These are phyloP conservation scores for Accipiter cooperii DNA, from an alignment of 2,113 vertebrate genomes.

Conservation along the genomic window DNA sequence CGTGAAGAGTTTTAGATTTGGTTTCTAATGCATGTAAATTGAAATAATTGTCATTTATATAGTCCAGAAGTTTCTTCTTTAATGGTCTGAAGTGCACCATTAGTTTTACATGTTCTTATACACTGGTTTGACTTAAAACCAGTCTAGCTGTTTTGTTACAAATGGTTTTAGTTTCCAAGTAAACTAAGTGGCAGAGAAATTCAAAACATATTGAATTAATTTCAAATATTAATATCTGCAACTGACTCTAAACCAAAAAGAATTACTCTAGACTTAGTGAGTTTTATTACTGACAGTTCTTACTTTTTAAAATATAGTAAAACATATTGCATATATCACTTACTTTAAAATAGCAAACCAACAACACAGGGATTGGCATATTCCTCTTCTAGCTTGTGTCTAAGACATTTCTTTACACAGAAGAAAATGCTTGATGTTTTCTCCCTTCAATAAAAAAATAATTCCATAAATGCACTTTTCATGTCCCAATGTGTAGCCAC, in stretches of 20 bases:
- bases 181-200: not conserved
- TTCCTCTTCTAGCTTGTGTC: not conserved
- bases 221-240: not conserved
- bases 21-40: not conserved
- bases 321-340: not conserved
- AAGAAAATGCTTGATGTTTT: not conserved
- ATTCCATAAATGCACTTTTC: not conserved
- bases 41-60: not conserved
- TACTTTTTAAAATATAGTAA: conserved; percentile 1
- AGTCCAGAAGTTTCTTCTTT: not conserved
- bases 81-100: not conserved
- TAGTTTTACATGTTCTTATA: not conserved
- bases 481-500: not conserved
- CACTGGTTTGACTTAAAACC: not conserved
- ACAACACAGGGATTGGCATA: not conserved
- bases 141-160: not conserved
- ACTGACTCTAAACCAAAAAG: not conserved
- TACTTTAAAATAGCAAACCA: not conserved
- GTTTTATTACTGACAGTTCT: conserved; percentile 20
- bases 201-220: conserved; percentile 15
- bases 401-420: not conserved
- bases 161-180: conserved; percentile 26
- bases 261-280: not conserved
- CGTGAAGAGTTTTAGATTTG: not conserved
- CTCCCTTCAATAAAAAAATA: not conserved